A percentile compares a stretch with the other conserved stretches of the same genome.
These are phyloP conservation scores for Anaspis maculata DNA, from an alignment of 2,888 invertebrate genomes.

Conservation along the genomic window DNA sequence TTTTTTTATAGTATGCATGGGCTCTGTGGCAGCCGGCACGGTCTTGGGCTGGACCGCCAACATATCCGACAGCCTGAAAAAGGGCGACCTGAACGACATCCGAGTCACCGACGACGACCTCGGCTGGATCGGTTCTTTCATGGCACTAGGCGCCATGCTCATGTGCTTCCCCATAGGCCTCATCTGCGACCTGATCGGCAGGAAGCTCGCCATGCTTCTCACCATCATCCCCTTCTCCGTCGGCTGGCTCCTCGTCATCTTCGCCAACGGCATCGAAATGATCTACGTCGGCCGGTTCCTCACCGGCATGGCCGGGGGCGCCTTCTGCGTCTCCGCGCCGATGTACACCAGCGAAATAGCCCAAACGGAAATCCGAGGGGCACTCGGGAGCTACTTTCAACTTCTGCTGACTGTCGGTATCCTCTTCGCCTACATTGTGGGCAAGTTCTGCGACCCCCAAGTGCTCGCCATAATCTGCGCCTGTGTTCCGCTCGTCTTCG, in stretches of 20 bases:
- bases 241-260: slow-evolving; percentile 12
- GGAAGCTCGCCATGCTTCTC: slow-evolving; percentile 8
- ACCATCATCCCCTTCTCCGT: slow-evolving; percentile 10
- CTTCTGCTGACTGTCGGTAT: slow-evolving; percentile 78
- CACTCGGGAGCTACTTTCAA: slow-evolving; percentile 81
- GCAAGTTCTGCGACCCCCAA: slow-evolving; percentile 47
- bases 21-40: slow-evolving; percentile 66
- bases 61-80: slow-evolving; percentile 43
- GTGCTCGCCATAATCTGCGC: slow-evolving; percentile 58
- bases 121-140: slow-evolving; percentile 46
- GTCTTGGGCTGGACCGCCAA: slow-evolving; percentile 71
- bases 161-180: slow-evolving; percentile 12
- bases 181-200: slow-evolving; percentile 9
- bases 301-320: slow-evolving; percentile 8
- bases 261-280: slow-evolving; percentile 6
- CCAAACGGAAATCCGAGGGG: slow-evolving; percentile 73
- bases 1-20: slow-evolving; percentile 61
- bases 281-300: slow-evolving; percentile 11
- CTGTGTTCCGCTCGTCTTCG: slow-evolving; percentile 60
- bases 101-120: slow-evolving; percentile 44
- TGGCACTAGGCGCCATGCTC: slow-evolving; percentile 9
- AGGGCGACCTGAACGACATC: slow-evolving; percentile 48
- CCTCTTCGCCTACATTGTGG: slow-evolving; percentile 64
- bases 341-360: slow-evolving; percentile 62
- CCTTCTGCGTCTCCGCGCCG: slow-evolving; percentile 11